Conservation (phyloP, 1,140 invertebrate genomes). For the Zaprionus vittiger region DNA sequence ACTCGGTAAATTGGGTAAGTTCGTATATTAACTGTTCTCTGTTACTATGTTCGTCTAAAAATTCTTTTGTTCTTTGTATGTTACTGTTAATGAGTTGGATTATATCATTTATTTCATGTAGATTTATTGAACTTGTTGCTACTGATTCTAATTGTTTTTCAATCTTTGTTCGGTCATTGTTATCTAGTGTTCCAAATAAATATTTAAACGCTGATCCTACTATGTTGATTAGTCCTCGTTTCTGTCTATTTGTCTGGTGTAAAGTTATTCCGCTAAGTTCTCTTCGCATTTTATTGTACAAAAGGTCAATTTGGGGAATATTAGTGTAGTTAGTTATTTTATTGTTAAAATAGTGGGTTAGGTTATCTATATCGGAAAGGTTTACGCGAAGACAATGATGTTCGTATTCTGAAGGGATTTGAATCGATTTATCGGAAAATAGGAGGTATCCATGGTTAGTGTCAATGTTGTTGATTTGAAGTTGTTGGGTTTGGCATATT, state of each 20-base stretch:
- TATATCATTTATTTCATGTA: too few species aligned
- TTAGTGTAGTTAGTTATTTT: not conserved
- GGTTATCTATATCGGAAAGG: not conserved
- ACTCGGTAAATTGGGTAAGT: too few species aligned
- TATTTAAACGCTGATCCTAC: slow-evolving; percentile 13
- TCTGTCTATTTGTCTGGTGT: slow-evolving; percentile 12
- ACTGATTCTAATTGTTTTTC: too few species aligned
- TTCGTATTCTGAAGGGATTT: slow-evolving; percentile 8
- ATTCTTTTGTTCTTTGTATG: too few species aligned
- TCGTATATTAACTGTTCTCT: too few species aligned
- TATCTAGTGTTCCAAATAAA: not conserved
- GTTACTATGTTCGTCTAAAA: too few species aligned
- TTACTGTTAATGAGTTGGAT: too few species aligned
- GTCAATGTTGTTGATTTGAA: slow-evolving; percentile 8
- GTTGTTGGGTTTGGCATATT: slow-evolving; percentile 1
- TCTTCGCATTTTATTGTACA: slow-evolving; percentile 17
- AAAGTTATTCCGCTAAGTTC: slow-evolving; percentile 5
- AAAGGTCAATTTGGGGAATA: not conserved
- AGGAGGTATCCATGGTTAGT: slow-evolving; percentile 11
- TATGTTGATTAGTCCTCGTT: slow-evolving; percentile 18
- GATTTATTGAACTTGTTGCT: too few species aligned
- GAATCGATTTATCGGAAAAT: not conserved
- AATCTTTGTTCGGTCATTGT: slow-evolving; percentile 4
- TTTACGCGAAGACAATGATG: slow-evolving; percentile 8
- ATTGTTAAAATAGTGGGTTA: slow-evolving; percentile 3